Base-by-base conservation (phyloP, 2,113 vertebrate species). In the Scopus umbretta region DNA sequence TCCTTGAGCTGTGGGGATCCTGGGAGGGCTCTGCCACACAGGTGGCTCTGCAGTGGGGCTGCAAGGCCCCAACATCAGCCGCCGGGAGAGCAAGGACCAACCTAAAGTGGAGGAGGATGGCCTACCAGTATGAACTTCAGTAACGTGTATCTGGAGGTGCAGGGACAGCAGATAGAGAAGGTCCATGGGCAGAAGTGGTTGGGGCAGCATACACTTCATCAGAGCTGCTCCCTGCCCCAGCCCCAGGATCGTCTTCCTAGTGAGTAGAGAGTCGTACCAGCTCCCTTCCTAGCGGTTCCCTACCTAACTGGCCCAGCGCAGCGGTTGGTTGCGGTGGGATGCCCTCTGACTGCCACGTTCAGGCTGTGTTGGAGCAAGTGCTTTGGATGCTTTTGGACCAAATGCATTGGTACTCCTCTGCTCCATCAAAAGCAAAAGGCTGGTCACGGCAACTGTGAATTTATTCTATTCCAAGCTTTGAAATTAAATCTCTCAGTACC, bases 1-100 rank as follows among this genome's bases (percentile, higher is more conserved):
- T 8, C 25, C 0, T 0, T 43, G 59, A 42, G 59, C 45, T 2
- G 3, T 6, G 6, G 13, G 27, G 16, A 5, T 52, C 13, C 1
- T 22, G 30, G 55, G 26, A 53, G 30, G 45, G 30, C 61, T 23
- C 38, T 61, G 58, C 30, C 2, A 0, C 32, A 23, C 47, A 10
- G 16, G 20, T 25, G 47, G 53, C 32, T 85, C 38, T 55, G 73
- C 67, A 38, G 30, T 61, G 68, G 68, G 36, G 8, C 23, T 78
- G 40, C 3, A 1, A 66, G 45, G 5, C 1, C 1, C 1, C n/a
- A 32, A 30, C 13, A 19, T 13, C n/a, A 23, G 22, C 34, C 1
- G 2, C 26, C 0, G 0, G 67, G 55, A 63, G 55, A 80, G 47
- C 53, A 62, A 61, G 52, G 63, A 50, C 47, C 1, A 4, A 29